Evolutionary conservation across 2,888 invertebrate species (phyloP).

Genomic region (Nomada ruficornis): DNA sequence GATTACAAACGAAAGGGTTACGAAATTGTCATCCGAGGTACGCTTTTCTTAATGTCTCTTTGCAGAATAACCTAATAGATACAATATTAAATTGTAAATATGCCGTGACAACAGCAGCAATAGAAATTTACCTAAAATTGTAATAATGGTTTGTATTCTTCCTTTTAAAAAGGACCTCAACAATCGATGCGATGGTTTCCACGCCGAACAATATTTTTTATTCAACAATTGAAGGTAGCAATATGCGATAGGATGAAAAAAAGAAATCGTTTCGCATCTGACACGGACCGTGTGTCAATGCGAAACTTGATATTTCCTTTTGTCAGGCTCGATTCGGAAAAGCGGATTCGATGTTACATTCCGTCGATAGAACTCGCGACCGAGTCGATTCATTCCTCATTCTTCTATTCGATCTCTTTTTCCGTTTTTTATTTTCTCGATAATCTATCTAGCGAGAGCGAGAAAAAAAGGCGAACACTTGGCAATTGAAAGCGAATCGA

Average conservation of each 20-base stretch:
- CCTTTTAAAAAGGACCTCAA: not conserved
- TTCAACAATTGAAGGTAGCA: slow-evolving; percentile 20
- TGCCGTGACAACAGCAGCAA: too few relatives aligned
- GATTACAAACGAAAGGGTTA: too few relatives aligned
- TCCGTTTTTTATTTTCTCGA: slow-evolving; percentile 1
- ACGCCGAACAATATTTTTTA: slow-evolving; percentile 16
- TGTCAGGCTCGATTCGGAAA: slow-evolving; percentile 55
- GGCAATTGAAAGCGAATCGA: slow-evolving; percentile 61
- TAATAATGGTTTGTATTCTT: not conserved
- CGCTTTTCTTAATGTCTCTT: too few relatives aligned
- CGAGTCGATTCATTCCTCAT: slow-evolving; percentile 7
- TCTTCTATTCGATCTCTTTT: slow-evolving; percentile 15
- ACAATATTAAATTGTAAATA: too few relatives aligned
- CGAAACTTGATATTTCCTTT: slow-evolving; percentile 45
- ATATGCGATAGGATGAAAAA: slow-evolving; percentile 11
- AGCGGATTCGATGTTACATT: slow-evolving; percentile 69
- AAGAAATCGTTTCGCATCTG: slow-evolving; percentile 31
- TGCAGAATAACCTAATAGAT: too few relatives aligned
- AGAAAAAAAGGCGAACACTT: slow-evolving; percentile 10
- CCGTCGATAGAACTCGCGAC: slow-evolving; percentile 43
- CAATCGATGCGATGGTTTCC: not conserved
- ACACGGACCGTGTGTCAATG: slow-evolving; percentile 31
- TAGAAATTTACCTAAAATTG: not conserved
- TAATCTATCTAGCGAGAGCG: slow-evolving; percentile 17
- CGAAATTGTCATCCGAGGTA: too few relatives aligned